Conservation (phyloP, 1,140 invertebrate species). For the Drosophila seguyi region DNA sequence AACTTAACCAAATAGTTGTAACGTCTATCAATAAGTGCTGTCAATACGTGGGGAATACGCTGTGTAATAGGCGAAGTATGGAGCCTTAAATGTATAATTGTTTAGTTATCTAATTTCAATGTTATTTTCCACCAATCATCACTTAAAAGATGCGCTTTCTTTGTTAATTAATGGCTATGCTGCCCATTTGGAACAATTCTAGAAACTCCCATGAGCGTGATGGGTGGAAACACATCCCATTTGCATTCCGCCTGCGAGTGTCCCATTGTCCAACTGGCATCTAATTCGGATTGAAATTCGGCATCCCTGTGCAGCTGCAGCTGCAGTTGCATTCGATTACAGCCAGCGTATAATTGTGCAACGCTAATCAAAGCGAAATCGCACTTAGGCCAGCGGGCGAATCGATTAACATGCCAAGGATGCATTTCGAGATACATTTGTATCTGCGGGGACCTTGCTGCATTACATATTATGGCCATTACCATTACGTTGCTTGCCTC, state of each 20-base stretch:
- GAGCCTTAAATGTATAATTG: too few relatives aligned
- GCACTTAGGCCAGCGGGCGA: conserved; percentile 33
- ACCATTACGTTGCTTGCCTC: conserved; percentile 11
- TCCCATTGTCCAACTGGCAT: conserved; percentile 35
- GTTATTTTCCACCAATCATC: too few relatives aligned
- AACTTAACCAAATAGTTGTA: too few relatives aligned
- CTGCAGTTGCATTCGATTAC: conserved; percentile 42
- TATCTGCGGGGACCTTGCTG: conserved; percentile 7
- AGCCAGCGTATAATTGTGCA: conserved; percentile 44
- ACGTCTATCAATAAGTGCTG: too few relatives aligned
- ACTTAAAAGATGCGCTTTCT: too few relatives aligned
- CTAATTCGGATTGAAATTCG: conserved; percentile 32
- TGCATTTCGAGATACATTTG: conserved; percentile 28
- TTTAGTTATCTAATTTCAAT: too few relatives aligned
- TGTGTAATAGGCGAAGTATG: too few relatives aligned
- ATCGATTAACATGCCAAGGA: conserved; percentile 54
- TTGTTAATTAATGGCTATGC: neutral
- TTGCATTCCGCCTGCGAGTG: conserved; percentile 38
- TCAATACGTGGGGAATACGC: too few relatives aligned
- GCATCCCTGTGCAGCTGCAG: conserved; percentile 1
- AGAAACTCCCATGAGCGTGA: conserved; percentile 12
- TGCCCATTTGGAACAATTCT: conserved; percentile 1
- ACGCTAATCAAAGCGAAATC: conserved; percentile 52
- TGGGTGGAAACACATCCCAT: conserved; percentile 25
- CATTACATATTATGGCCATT: conserved; percentile 50